Evolutionary conservation across 2,113 vertebrate species (phyloP), one percentile per base, ranked within the genome.

Genomic region (Cyanocitta stelleri): DNA sequence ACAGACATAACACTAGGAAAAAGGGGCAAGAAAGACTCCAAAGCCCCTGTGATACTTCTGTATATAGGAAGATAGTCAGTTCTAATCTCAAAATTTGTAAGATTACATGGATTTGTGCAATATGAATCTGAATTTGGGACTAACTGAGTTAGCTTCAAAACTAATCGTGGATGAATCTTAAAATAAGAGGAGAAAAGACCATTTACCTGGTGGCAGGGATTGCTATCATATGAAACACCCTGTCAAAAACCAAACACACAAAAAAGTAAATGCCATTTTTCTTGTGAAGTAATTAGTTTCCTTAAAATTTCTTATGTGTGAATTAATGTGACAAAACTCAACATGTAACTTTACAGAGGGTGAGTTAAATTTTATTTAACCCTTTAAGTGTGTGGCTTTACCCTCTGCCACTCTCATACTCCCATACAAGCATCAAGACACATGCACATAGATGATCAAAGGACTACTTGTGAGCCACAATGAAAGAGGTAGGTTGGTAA

Each of bases 141-240:
- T 49, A 67, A 41, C 2, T 46, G 16, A 59, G 11, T 52, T 58
- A 85, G 44, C n/a, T 10, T 19, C 33, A 91, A 77, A 94, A 64
- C 7, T 69, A 8, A 62, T 69, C 83, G 46, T 11, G 10, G 21
- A 48, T 46, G 12, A 33, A 55, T 64, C 62, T 71, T 76, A 79
- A 62, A 76, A 39, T 63, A 22, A 55, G 58, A 76, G 30, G 7
- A 91, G 26, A 43, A 89, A 89, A 95, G 29, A 11, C 6, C 29
- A 61, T 64, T 96, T 96, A 97, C 96, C 96, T 97, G 93, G 66
- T 96, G 94, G 54, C 96, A 97, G 41, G 96, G 95, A 68, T 96
- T 97, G 84, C 96, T 92, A 5, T 97, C 96, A n/a, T 97, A 97
- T 15, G 96, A 96, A 90, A 3, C 0, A 49, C 96, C 95, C 96